Percentiles rank a stretch among this genome's conserved stretches.
Evolutionary conservation across 1,140 invertebrate species (phyloP).

Genomic region (Gonatopus flavifemur): DNA sequence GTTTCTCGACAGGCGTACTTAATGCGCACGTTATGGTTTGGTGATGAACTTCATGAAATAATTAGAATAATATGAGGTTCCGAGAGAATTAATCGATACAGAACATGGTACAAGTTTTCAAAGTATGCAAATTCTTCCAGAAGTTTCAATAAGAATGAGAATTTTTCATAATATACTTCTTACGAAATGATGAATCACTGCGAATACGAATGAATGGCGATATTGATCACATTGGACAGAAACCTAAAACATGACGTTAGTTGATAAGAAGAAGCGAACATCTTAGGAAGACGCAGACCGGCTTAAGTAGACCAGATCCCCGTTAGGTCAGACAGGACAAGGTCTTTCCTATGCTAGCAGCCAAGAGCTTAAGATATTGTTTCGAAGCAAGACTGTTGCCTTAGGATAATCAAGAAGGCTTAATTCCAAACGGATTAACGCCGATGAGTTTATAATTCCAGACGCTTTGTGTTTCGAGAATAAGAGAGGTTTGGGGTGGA

Average conservation of each 20-base stretch:
- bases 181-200: no score
- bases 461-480: no score
- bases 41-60: background rate
- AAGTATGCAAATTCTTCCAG: no score
- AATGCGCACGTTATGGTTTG: background rate
- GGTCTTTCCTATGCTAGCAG: constrained; percentile 42
- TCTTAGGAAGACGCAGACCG: constrained; percentile 45
- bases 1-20: constrained; percentile 12
- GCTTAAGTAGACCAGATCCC: constrained; percentile 51
- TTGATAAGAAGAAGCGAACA: constrained; percentile 26
- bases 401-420: constrained; percentile 54
- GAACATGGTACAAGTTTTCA: no score
- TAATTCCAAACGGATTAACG: constrained; percentile 48
- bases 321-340: constrained; percentile 45
- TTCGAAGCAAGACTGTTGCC: constrained; percentile 48
- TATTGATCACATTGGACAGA: no score
- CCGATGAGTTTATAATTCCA: constrained; percentile 42
- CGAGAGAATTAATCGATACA: constrained; percentile 2
- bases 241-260: constrained; percentile 24
- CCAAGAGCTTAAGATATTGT: constrained; percentile 49
- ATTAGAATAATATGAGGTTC: background rate
- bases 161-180: no score
- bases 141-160: no score
- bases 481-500: no score
- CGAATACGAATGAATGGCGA: no score